Conservation (phyloP, 2,113 vertebrate species). For the Grammomys surdaster region DNA sequence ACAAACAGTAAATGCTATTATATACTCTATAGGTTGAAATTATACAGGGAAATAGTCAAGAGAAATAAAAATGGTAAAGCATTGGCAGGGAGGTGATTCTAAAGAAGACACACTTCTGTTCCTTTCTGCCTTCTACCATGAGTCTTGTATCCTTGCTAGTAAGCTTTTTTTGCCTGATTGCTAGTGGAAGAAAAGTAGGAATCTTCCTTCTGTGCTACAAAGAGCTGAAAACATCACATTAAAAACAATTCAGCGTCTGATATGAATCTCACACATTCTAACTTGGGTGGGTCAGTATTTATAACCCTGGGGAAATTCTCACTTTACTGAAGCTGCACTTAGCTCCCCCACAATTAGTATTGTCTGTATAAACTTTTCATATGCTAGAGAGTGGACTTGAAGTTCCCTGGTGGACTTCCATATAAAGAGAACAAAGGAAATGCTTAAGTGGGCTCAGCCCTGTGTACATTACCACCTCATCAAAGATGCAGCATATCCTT, state of each 20-base stretch:
- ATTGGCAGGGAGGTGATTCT: not conserved
- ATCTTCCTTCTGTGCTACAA: conserved; percentile 4
- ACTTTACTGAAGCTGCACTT: conserved; percentile 62
- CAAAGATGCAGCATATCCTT: conserved; percentile 67
- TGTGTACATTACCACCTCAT: conserved; percentile 61
- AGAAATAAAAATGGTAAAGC: not conserved
- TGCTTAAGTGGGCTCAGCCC: conserved; percentile 58
- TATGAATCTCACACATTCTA: not conserved
- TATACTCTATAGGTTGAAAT: not conserved
- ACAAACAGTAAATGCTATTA: not conserved
- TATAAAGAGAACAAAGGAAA: conserved; percentile 67
- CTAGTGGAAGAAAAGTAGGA: conserved; percentile 31
- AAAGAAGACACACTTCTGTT: not conserved
- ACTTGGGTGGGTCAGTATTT: not conserved
- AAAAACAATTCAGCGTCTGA: not conserved
- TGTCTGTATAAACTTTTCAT: conserved; percentile 38
- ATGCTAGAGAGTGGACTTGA: not conserved
- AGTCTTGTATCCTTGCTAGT: not conserved
- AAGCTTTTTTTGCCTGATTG: not conserved
- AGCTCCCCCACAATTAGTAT: not conserved
- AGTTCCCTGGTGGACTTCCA: not conserved
- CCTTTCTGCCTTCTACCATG: not conserved
- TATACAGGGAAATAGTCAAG: not conserved
- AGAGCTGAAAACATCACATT: conserved; percentile 34
- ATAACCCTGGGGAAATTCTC: not conserved